These are phyloP conservation scores for Lampris incognitus DNA, from an alignment of 2,113 vertebrate genomes.

Conservation along the genomic window DNA sequence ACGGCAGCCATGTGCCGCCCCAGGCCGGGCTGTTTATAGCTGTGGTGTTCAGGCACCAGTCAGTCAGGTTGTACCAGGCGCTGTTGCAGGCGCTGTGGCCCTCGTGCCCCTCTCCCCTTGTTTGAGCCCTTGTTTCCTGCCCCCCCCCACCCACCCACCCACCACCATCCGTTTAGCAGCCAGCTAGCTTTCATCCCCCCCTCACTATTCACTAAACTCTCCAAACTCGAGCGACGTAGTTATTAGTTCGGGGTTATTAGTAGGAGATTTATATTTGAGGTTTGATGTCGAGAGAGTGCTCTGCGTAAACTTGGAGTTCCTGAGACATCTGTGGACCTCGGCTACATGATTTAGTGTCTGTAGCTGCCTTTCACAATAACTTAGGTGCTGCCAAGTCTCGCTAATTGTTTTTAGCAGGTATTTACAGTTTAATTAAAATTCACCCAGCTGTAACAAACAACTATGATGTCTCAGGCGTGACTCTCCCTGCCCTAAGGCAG, in stretches of 20 bases:
- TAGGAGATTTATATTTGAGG: background rate
- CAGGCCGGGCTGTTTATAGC: conserved; percentile 25
- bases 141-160: background rate
- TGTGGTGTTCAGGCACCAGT: conserved; percentile 17
- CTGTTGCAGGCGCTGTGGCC: conserved; percentile 35
- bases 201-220: background rate
- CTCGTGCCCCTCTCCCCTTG: background rate
- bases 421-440: conserved; percentile 6
- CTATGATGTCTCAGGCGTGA: background rate
- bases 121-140: conserved; percentile 7
- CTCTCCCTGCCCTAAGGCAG: background rate
- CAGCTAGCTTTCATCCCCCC: conserved; percentile 13
- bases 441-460: background rate
- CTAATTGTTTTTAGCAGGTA: conserved; percentile 8
- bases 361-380: background rate
- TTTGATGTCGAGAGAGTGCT: background rate
- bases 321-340: background rate
- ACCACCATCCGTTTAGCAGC: conserved; percentile 11
- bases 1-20: conserved; percentile 35
- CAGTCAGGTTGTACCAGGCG: conserved; percentile 14
- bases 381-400: background rate
- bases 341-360: background rate
- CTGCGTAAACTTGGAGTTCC: background rate
- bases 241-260: background rate
- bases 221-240: background rate